These are phyloP conservation scores for Oxyteleia sp. DNA, from an alignment of 2,888 invertebrate species.

Conservation along the genomic window DNA sequence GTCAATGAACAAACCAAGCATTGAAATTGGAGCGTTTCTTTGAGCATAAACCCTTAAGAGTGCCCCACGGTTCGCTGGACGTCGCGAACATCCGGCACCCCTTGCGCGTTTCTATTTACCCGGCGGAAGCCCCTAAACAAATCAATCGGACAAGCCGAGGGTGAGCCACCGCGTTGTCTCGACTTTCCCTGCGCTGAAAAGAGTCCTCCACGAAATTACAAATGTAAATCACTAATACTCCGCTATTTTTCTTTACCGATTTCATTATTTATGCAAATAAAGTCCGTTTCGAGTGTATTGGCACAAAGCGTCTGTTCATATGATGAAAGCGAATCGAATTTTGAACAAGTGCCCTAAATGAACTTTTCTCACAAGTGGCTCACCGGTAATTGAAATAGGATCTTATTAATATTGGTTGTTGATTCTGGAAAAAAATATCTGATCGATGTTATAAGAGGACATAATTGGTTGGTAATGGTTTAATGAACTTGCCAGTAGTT, in stretches of 20 bases:
- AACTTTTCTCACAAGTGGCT: neutral
- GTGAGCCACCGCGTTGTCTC: slow-evolving; percentile 46
- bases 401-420: too few species aligned
- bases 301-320: slow-evolving; percentile 28
- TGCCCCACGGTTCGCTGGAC: slow-evolving; percentile 71
- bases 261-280: slow-evolving; percentile 66
- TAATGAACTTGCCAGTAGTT: too few species aligned
- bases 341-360: slow-evolving; percentile 7
- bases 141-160: slow-evolving; percentile 75
- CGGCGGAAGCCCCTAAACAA: slow-evolving; percentile 76
- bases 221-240: slow-evolving; percentile 68
- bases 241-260: slow-evolving; percentile 64
- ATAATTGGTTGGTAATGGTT: too few species aligned
- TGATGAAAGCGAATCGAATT: slow-evolving; percentile 29
- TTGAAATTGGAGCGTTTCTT: slow-evolving; percentile 74
- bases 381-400: too few species aligned
- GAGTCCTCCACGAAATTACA: slow-evolving; percentile 64
- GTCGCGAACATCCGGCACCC: slow-evolving; percentile 73
- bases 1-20: slow-evolving; percentile 69
- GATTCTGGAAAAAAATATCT: neutral
- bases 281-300: slow-evolving; percentile 18
- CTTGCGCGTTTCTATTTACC: slow-evolving; percentile 71
- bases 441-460: neutral
- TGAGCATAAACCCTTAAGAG: slow-evolving; percentile 74
- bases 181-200: slow-evolving; percentile 34